Conservation (phyloP, 2,797 vertebrate genomes). For the Spinus olivaceus region DNA sequence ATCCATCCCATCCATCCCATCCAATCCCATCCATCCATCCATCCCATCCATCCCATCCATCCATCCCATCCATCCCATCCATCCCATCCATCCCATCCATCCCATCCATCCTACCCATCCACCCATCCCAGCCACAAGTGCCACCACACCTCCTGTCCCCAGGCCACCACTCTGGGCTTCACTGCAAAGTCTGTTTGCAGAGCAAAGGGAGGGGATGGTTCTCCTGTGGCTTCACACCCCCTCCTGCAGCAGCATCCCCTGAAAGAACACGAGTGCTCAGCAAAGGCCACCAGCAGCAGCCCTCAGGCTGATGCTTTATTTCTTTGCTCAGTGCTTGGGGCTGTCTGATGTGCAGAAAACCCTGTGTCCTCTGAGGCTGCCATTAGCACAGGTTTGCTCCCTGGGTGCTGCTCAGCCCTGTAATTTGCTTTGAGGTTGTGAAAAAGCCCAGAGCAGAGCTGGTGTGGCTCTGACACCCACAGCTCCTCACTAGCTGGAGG, state of each 20-base stretch:
- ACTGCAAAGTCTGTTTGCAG: fast-evolving
- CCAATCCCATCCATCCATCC: no score
- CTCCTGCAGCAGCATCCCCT: neutral
- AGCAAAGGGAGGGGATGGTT: neutral
- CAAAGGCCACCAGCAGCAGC: neutral
- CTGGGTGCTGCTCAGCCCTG: neutral
- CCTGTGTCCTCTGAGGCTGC: neutral
- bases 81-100: neutral
- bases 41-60: neutral
- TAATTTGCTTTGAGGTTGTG: neutral
- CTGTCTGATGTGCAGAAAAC: neutral
- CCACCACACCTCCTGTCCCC: neutral
- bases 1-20: neutral
- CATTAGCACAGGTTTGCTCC: neutral
- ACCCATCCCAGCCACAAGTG: neutral
- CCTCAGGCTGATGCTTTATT: neutral
- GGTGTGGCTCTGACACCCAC: neutral
- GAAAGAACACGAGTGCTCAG: fast-evolving
- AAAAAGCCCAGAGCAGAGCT: neutral
- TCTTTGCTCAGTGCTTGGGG: neutral
- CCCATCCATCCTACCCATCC: neutral
- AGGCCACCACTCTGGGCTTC: fast-evolving
- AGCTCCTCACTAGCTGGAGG: neutral
- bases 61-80: no score
- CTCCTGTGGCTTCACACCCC: neutral